phyloP scores from a whole-genome alignment of 2,888 invertebrate genomes.

The Ochropleura leucogaster region DNA sequence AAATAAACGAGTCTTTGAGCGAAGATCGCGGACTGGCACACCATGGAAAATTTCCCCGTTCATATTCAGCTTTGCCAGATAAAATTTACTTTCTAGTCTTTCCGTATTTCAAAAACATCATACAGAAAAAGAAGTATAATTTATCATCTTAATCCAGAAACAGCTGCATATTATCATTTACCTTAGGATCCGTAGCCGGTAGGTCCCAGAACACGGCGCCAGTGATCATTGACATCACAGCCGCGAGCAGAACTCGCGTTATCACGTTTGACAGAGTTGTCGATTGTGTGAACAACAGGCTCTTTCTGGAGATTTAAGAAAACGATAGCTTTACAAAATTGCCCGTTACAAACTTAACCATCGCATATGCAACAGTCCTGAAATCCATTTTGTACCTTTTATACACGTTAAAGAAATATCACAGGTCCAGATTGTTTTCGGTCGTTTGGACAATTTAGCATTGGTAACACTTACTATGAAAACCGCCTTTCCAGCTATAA shows the following conservation, averaged over 20 bases:
- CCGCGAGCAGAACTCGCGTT: slow-evolving; percentile 94
- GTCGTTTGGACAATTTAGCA: not conserved
- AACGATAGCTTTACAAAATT: not conserved
- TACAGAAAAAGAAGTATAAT: not conserved
- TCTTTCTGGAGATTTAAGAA: slow-evolving; percentile 86
- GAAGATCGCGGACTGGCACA: not conserved
- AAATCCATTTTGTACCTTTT: not conserved
- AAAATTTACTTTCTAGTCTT: not conserved
- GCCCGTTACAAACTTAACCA: not conserved
- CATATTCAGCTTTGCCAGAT: not conserved
- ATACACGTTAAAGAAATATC: not conserved
- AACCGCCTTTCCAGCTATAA: not conserved
- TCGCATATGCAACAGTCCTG: not conserved
- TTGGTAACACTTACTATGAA: not conserved
- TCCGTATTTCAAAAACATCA: not conserved
- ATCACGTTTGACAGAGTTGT: slow-evolving; percentile 95
- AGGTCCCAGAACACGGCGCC: slow-evolving; percentile 98
- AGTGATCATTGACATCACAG: slow-evolving; percentile 95
- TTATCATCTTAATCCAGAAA: not conserved
- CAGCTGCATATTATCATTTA: slow-evolving; percentile 50
- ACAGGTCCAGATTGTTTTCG: not conserved
- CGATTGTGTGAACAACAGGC: slow-evolving; percentile 95
- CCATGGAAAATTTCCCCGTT: not conserved
- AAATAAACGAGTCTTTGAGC: not conserved
- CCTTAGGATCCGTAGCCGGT: slow-evolving; percentile 93